These are phyloP conservation scores for Sarcophaga variegata DNA, from an alignment of 2,888 invertebrate species.

Conservation along the genomic window DNA sequence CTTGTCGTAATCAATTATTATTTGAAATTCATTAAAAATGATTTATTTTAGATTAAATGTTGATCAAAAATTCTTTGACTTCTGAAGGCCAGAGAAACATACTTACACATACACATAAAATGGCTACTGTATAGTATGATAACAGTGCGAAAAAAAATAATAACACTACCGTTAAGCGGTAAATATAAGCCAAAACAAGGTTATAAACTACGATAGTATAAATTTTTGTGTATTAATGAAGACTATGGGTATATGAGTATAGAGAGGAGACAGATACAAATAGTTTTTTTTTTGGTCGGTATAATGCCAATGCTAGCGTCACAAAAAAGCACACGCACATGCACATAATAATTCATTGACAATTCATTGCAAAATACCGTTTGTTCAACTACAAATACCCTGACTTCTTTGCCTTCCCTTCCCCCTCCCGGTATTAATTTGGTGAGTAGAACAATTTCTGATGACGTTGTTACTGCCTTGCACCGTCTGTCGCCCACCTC, in stretches of 20 bases:
- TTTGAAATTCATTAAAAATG: slow-evolving; percentile 43
- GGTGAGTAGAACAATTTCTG: neutral
- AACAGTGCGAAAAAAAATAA: slow-evolving; percentile 6
- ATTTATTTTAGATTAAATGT: slow-evolving; percentile 53
- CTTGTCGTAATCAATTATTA: slow-evolving; percentile 46
- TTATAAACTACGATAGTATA: slow-evolving; percentile 60
- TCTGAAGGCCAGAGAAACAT: slow-evolving; percentile 48
- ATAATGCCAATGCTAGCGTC: slow-evolving; percentile 34
- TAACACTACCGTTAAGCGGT: slow-evolving; percentile 34
- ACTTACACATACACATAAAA: neutral
- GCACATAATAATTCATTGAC: slow-evolving; percentile 52
- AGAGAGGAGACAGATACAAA: neutral
- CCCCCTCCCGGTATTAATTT: neutral
- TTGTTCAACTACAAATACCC: neutral
- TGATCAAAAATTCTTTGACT: slow-evolving; percentile 52
- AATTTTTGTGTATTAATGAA: neutral
- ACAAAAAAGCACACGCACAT: slow-evolving; percentile 7
- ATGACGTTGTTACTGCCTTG: slow-evolving; percentile 45
- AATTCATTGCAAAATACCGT: slow-evolving; percentile 32
- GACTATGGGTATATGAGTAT: neutral
- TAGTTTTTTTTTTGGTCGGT: slow-evolving; percentile 37
- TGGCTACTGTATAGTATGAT: neutral
- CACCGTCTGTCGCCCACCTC: too few species aligned
- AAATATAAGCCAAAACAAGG: slow-evolving; percentile 47
- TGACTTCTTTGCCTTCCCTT: neutral